phyloP scores from a whole-genome alignment of 92 coral and sea anemone species.

The Scolanthus callimorphus region DNA sequence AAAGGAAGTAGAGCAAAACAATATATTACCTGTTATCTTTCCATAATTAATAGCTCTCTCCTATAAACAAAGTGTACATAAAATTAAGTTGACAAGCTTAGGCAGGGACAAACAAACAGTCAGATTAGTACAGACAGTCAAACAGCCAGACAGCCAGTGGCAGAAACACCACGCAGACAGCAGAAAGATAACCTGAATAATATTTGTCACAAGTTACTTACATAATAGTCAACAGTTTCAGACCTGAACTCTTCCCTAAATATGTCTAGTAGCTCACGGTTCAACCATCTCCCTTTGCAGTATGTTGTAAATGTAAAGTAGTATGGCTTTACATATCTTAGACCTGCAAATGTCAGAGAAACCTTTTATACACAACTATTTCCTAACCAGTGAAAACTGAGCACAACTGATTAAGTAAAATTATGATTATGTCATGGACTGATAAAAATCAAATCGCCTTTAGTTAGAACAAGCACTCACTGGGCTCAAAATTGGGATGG shows the following conservation, averaged over 20 bases:
- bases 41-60: slow-evolving; percentile 72
- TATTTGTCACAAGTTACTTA: too few relatives aligned
- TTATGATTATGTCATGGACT: not conserved
- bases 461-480: too few relatives aligned
- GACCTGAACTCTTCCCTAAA: slow-evolving; percentile 85
- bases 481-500: too few relatives aligned
- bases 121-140: too few relatives aligned
- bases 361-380: too few relatives aligned
- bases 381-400: too few relatives aligned
- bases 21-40: slow-evolving; percentile 66
- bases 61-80: slow-evolving; percentile 13
- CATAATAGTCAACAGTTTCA: slow-evolving; percentile 89
- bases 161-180: too few relatives aligned
- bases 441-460: too few relatives aligned
- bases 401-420: too few relatives aligned
- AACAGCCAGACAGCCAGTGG: too few relatives aligned
- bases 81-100: not conserved
- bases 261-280: slow-evolving; percentile 79
- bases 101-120: too few relatives aligned
- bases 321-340: slow-evolving; percentile 82
- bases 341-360: slow-evolving; percentile 42
- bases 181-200: too few relatives aligned
- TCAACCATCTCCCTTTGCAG: slow-evolving; percentile 98
- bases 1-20: not conserved
- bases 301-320: slow-evolving; percentile 85